Conservation (phyloP, 2,888 invertebrate species). For the Amphipyra tragopoginis region DNA sequence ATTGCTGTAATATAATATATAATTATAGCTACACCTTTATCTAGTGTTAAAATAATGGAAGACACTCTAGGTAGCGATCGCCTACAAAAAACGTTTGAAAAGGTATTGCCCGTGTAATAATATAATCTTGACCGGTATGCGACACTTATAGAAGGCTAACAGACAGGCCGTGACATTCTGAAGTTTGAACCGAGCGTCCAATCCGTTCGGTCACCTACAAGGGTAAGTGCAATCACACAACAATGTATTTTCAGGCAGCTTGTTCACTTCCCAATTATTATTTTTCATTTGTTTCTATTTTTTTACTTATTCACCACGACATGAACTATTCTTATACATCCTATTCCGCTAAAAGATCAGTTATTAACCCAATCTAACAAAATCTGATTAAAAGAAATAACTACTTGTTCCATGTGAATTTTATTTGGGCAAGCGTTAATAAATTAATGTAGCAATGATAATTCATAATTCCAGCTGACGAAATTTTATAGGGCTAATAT, state of each 20-base stretch:
- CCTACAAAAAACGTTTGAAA: neutral
- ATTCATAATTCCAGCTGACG: slow-evolving; percentile 1
- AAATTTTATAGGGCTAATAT: slow-evolving; percentile 9
- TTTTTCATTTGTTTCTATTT: too few relatives aligned
- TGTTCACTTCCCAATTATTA: too few relatives aligned
- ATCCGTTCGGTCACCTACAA: slow-evolving; percentile 60
- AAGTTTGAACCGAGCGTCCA: slow-evolving; percentile 62
- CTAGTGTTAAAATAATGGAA: slow-evolving; percentile 1
- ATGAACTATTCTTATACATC: too few relatives aligned
- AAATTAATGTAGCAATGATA: neutral
- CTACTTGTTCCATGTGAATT: too few relatives aligned
- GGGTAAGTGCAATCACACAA: slow-evolving; percentile 46
- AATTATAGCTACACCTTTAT: too few relatives aligned
- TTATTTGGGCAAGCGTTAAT: too few relatives aligned
- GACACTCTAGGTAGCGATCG: slow-evolving; percentile 4
- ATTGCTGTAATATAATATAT: too few relatives aligned
- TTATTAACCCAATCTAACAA: neutral
- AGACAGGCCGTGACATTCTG: slow-evolving; percentile 77
- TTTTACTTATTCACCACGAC: too few relatives aligned
- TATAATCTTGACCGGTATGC: slow-evolving; percentile 29
- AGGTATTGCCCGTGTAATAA: slow-evolving; percentile 14
- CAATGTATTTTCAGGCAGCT: neutral
- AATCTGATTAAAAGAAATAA: too few relatives aligned
- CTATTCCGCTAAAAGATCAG: too few relatives aligned
- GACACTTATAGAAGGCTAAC: slow-evolving; percentile 56